Evolutionary conservation across 1,140 invertebrate species (phyloP), one percentile per base, ranked within the genome.

Genomic region (Drosophila ohnishii): DNA sequence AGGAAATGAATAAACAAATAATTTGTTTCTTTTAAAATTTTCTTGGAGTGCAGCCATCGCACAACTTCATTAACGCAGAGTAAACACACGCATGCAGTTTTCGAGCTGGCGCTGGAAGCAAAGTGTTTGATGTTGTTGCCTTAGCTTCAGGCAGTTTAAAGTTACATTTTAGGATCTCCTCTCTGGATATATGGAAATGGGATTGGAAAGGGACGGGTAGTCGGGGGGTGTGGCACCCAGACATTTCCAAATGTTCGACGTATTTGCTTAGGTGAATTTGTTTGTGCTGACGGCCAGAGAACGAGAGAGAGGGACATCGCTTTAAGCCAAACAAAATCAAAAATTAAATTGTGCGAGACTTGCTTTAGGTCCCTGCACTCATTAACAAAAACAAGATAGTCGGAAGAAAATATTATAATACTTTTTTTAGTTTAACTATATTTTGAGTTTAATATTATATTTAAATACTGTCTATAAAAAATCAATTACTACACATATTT

Each of bases 21-120:
- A 2, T 3, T 22, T 4, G 0, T 14, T 3, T 22, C 22, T 45
- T 7, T 1, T 0, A 2, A 14, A 3, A 45, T 14, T 56, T 56
- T 25, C n/a, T 10, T n/a, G 2, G 6, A 10, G 16, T 19, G 19
- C 44, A 30, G 42, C 40, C 73, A 37, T 56, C 64, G 72, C 83
- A 83, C 80, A 88, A 88, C 84, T 88, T 88, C 84, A 88, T 88
- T 88, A 88, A 88, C 84, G 84, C 84, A 88, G 73, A 84, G 80
- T 84, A 88, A 88, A 88, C 84, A 88, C 84, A 88, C 84, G 84
- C 84, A 88, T 88, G 84, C 84, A 88, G 84, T 80, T 80, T 66
- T 58, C 61, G 72, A 78, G 76, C 74, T 80, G 63, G 32, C 62
- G 80, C 77, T 80, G 79, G 63, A 44, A 74, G 84, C 84, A 77